phyloP scores from a whole-genome alignment of 1,140 invertebrate genomes.

The Archivesica marissinica region DNA sequence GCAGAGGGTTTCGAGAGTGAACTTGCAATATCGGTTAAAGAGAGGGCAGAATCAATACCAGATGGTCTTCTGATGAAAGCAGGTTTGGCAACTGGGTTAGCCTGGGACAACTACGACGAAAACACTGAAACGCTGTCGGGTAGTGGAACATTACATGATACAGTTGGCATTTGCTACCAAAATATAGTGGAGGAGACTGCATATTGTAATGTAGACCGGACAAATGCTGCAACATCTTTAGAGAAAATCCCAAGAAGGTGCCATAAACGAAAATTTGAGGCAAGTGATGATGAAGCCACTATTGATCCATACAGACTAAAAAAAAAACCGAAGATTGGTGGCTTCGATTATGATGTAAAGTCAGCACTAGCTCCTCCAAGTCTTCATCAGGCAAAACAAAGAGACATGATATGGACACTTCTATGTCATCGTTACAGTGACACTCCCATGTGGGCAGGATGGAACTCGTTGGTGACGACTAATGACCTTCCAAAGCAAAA shows the following conservation, averaged over 20 bases:
- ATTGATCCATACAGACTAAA: slow-evolving; percentile 30
- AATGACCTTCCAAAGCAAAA: background rate
- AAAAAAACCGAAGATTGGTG: slow-evolving; percentile 20
- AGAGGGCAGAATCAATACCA: slow-evolving; percentile 47
- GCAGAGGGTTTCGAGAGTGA: slow-evolving; percentile 37
- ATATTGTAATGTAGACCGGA: too few species aligned
- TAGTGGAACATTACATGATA: slow-evolving; percentile 84
- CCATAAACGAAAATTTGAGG: too few species aligned
- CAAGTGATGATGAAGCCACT: background rate
- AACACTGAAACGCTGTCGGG: slow-evolving; percentile 83
- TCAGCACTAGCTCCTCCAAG: background rate
- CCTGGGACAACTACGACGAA: slow-evolving; percentile 84
- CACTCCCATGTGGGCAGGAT: background rate
- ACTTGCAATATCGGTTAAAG: background rate
- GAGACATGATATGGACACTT: background rate
- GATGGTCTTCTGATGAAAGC: slow-evolving; percentile 68
- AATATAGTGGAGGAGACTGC: too few species aligned
- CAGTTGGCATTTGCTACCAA: slow-evolving; percentile 82
- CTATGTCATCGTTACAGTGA: too few species aligned
- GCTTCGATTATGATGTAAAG: background rate
- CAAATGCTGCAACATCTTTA: too few species aligned
- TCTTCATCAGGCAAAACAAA: background rate
- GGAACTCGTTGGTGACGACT: background rate
- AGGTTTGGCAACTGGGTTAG: slow-evolving; percentile 78
- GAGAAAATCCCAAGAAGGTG: too few species aligned